Evolutionary conservation across 2,797 vertebrate species (phyloP).

Genomic region (Chaetophractus vellerosus): DNA sequence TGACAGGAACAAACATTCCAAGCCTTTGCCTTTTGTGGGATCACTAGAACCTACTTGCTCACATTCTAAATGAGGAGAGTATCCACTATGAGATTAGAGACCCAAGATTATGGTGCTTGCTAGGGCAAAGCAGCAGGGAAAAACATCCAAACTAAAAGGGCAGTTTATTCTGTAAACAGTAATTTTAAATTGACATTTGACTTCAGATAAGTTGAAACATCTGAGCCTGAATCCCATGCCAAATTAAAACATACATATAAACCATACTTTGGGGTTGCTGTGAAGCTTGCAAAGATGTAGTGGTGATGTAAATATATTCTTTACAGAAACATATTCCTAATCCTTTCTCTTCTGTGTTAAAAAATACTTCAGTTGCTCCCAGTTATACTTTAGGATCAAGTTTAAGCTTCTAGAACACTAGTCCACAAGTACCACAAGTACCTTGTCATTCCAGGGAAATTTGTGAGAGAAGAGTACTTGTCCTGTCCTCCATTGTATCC

Average conservation of each 20-base stretch:
- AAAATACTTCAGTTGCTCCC: neutral
- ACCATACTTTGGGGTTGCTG: conserved; percentile 72
- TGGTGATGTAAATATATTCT: conserved; percentile 41
- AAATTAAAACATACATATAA: conserved; percentile 83
- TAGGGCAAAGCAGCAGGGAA: conserved; percentile 67
- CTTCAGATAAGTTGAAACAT: conserved; percentile 86
- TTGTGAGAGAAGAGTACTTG: neutral
- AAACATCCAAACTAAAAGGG: conserved; percentile 79
- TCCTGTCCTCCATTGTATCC: neutral
- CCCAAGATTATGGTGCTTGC: conserved; percentile 83
- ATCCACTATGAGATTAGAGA: conserved; percentile 71
- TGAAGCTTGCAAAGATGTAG: conserved; percentile 48
- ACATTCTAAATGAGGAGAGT: conserved; percentile 76
- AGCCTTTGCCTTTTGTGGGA: conserved; percentile 56
- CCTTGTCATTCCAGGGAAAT: neutral
- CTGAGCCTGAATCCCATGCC: conserved; percentile 78
- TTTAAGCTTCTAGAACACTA: neutral
- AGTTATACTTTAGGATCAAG: neutral
- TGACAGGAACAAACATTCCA: conserved; percentile 57
- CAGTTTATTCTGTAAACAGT: conserved; percentile 83
- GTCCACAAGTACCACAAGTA: neutral
- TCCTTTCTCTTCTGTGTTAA: neutral
- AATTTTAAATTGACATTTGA: conserved; percentile 86
- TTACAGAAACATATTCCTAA: conserved; percentile 22
- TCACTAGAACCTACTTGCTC: conserved; percentile 14